phyloP scores from a whole-genome alignment of 2,888 invertebrate species.

The Boloria selene region DNA sequence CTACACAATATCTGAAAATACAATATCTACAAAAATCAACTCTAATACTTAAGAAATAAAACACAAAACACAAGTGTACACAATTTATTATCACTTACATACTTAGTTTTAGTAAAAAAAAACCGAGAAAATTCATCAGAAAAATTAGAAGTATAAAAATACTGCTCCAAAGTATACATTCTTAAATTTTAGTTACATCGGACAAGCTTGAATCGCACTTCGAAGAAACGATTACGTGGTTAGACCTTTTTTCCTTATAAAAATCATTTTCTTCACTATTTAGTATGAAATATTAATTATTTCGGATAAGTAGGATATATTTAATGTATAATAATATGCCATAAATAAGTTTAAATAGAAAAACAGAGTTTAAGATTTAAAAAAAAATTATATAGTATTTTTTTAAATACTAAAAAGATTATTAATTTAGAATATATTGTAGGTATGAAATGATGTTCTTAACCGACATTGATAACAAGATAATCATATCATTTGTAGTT shows the following conservation, averaged over 20 bases:
- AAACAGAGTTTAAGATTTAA: no score
- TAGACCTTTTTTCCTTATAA: not conserved
- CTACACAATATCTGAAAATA: not conserved
- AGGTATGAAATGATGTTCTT: no score
- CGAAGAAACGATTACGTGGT: slow-evolving; percentile 10
- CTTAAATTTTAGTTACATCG: slow-evolving; percentile 34
- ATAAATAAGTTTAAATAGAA: no score
- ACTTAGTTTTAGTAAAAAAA: slow-evolving; percentile 72
- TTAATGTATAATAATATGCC: no score
- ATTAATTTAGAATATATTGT: no score
- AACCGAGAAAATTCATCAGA: slow-evolving; percentile 63
- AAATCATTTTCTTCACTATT: no score
- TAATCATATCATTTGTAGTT: no score
- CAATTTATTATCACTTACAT: slow-evolving; percentile 73
- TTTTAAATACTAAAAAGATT: no score
- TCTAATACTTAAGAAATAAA: slow-evolving; percentile 31
- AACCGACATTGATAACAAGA: no score
- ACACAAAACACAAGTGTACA: slow-evolving; percentile 65
- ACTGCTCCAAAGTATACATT: slow-evolving; percentile 58
- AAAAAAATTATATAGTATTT: no score
- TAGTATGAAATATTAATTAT: no score
- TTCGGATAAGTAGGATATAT: no score
- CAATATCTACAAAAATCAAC: not conserved
- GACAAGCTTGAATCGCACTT: slow-evolving; percentile 50
- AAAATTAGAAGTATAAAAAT: slow-evolving; percentile 77